A percentile compares a stretch with the other conserved stretches of the same genome.
Evolutionary conservation across 2,888 invertebrate genomes (phyloP).

Genomic region (Scotopteryx bipunctaria): DNA sequence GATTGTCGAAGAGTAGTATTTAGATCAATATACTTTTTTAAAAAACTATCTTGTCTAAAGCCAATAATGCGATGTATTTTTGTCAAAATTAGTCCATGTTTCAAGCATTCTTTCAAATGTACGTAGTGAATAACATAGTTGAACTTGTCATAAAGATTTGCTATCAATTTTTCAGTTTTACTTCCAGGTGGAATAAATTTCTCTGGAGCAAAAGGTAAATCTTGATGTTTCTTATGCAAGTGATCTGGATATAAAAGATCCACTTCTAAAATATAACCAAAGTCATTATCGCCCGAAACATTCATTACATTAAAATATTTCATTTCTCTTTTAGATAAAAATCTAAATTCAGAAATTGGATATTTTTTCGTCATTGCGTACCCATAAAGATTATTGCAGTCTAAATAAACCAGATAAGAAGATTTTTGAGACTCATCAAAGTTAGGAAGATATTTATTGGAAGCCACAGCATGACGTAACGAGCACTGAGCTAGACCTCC

Average conservation of each 20-base stretch:
- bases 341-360: slow-evolving; percentile 11
- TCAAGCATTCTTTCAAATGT: slow-evolving; percentile 17
- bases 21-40: slow-evolving; percentile 9
- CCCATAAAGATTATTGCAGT: slow-evolving; percentile 14
- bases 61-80: slow-evolving; percentile 7
- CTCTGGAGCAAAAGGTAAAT: slow-evolving; percentile 3
- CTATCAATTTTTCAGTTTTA: slow-evolving; percentile 14
- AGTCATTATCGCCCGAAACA: neutral
- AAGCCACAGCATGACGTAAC: slow-evolving; percentile 2
- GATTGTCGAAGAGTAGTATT: slow-evolving; percentile 1
- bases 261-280: slow-evolving; percentile 43
- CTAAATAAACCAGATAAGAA: slow-evolving; percentile 14
- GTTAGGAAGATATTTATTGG: slow-evolving; percentile 1
- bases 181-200: slow-evolving; percentile 3
- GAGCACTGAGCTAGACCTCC: slow-evolving; percentile 19
- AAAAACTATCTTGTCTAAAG: slow-evolving; percentile 5
- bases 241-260: slow-evolving; percentile 42
- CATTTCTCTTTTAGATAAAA: slow-evolving; percentile 16
- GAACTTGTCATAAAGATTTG: slow-evolving; percentile 17
- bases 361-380: slow-evolving; percentile 17
- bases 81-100: slow-evolving; percentile 1
- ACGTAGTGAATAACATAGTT: slow-evolving; percentile 27
- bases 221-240: slow-evolving; percentile 33
- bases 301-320: slow-evolving; percentile 19
- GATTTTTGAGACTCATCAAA: slow-evolving; percentile 5